These are phyloP conservation scores for Takifugu bimaculatus DNA, from an alignment of 2,113 vertebrate species.

Conservation along the genomic window DNA sequence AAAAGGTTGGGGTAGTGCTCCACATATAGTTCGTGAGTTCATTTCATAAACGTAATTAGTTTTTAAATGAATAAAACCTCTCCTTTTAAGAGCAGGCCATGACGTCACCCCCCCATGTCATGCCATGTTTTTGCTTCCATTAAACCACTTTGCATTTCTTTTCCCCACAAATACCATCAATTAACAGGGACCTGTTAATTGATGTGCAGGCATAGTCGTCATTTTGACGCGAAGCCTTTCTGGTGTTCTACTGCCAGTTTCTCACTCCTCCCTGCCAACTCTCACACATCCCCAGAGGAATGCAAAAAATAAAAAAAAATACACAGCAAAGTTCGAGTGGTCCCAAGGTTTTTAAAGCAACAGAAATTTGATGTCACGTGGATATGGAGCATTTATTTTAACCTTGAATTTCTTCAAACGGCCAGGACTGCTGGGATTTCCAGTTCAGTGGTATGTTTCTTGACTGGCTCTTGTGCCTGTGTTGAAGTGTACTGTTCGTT, in stretches of 20 bases:
- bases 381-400: not conserved
- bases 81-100: too few relatives aligned
- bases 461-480: not conserved
- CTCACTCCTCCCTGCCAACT: conserved; percentile 43
- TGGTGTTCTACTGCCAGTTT: conserved; percentile 25
- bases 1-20: too few relatives aligned
- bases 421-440: not conserved
- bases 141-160: conserved; percentile 10
- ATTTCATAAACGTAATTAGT: too few relatives aligned
- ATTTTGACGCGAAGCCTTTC: conserved; percentile 43
- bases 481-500: conserved; percentile 9
- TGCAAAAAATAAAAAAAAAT: not conserved
- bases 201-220: conserved; percentile 15
- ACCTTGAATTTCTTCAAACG: not conserved
- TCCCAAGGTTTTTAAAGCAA: conserved; percentile 44
- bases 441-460: not conserved
- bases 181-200: conserved; percentile 29
- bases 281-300: conserved; percentile 39
- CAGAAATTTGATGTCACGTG: conserved; percentile 14
- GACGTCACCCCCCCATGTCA: too few relatives aligned
- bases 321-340: conserved; percentile 25
- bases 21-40: too few relatives aligned
- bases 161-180: not conserved
- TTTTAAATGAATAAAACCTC: too few relatives aligned
- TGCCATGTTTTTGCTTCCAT: not conserved